Evolutionary conservation across 2,888 invertebrate species (phyloP), one percentile per base, ranked within the genome.

Genomic region (Limulus polyphemus): DNA sequence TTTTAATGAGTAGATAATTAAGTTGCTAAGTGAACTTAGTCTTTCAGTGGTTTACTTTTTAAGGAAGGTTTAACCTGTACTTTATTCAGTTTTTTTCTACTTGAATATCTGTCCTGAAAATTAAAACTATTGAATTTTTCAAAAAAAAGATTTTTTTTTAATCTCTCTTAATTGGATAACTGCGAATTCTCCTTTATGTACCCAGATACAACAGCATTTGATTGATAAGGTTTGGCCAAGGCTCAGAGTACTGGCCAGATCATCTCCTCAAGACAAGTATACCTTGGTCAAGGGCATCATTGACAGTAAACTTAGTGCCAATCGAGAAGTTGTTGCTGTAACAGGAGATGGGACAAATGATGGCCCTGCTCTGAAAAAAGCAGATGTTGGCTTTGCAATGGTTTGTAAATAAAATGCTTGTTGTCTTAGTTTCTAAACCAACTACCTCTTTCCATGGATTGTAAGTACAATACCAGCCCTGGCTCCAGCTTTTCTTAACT

Each of bases 161-260:
- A 32, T 7, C 7, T 32, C 32, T 32, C 32, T 32, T 32, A 32
- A 32, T 32, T 32, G 32, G 32, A 32, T 32, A 32, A 32, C 32
- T 32, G 32, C 0, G 7, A 32, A 32, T 5, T 32, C 32, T 32
- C 3, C 32, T 55, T 49, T 10, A 12, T 51, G 11, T n/a, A 13
- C 49, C 0, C 76, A 90, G 90, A 84, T 93, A 57, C 89, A 90
- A 76, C 97, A 97, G 77, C 87, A 90, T 74, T 80, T 94, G 56
- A 75, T 98, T 63, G 98, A 98, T 78, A 90, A 92, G 79, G 88
- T 98, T 64, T 98, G 98, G 98, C 97, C 97, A 67, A 88, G 88
- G 74, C 81, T 98, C 67, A 84, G 95, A 46, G 69, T 69, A 11
- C 55, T 69, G 12, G 69, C 69, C 10, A 48, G 69, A 11, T 68